A percentile compares a stretch with the other conserved stretches of the same genome.
Evolutionary conservation across 2,797 vertebrate species (phyloP).

Genomic region (Zonotrichia albicollis): DNA sequence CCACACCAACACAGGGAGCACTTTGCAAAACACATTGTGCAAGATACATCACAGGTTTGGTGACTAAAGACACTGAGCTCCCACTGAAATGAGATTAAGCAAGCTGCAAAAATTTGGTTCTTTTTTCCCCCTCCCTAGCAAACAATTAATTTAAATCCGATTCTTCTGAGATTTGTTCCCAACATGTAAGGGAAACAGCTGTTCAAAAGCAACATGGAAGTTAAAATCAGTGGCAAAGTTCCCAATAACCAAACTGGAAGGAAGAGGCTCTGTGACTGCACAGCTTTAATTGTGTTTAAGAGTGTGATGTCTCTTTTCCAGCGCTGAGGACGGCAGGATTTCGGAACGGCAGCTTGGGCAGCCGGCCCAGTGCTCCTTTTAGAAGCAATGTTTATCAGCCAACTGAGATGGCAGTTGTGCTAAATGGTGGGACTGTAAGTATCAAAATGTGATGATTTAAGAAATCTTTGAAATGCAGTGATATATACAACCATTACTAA

Average conservation of each 20-base stretch:
- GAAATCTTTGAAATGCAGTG: neutral
- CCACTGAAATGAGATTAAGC: neutral
- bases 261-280: neutral
- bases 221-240: neutral
- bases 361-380: conserved; percentile 91
- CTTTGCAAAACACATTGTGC: neutral
- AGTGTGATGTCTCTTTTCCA: conserved; percentile 47
- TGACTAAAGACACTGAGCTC: neutral
- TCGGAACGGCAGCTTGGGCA: conserved; percentile 86
- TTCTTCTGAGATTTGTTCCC: neutral
- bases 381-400: conserved; percentile 98
- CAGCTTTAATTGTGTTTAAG: neutral
- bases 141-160: neutral
- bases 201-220: neutral
- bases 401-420: conserved; percentile 98
- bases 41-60: neutral
- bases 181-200: neutral
- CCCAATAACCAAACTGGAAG: neutral
- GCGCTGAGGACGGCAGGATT: conserved; percentile 88
- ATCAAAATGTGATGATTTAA: conserved; percentile 68
- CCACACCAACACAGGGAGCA: neutral
- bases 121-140: neutral
- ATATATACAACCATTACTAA: neutral
- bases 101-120: neutral
- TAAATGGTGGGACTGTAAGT: conserved; percentile 98